Conservation (phyloP, 2,888 invertebrate genomes). For the Tortricodes alternella region DNA sequence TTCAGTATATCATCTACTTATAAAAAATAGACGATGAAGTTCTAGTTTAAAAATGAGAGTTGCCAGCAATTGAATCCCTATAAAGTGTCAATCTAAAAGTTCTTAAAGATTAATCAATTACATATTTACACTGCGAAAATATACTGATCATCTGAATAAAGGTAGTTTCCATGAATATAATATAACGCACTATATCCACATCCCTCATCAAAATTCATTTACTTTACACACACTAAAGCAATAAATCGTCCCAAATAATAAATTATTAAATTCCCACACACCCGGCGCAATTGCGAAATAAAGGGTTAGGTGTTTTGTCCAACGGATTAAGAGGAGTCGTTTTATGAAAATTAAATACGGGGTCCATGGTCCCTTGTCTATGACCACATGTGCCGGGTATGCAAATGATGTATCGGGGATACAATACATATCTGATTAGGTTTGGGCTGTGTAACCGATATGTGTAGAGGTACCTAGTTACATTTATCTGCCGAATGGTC, state of each 20-base stretch:
- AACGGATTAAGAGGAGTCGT: slow-evolving; percentile 77
- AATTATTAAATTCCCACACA: slow-evolving; percentile 31
- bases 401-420: slow-evolving; percentile 75
- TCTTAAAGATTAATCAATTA: too few species aligned
- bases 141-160: neutral
- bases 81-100: too few species aligned
- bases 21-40: too few species aligned
- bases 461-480: slow-evolving; percentile 12
- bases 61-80: too few species aligned
- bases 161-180: neutral
- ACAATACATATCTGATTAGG: slow-evolving; percentile 62
- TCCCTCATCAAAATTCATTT: slow-evolving; percentile 26
- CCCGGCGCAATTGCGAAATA: slow-evolving; percentile 68
- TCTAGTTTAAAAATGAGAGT: too few species aligned
- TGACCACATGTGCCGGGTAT: slow-evolving; percentile 79
- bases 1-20: too few species aligned
- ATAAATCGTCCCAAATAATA: slow-evolving; percentile 27
- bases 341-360: slow-evolving; percentile 81
- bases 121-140: too few species aligned
- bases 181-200: slow-evolving; percentile 9
- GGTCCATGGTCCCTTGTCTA: slow-evolving; percentile 72
- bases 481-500: neutral
- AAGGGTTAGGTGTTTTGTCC: slow-evolving; percentile 68
- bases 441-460: slow-evolving; percentile 26
- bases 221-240: slow-evolving; percentile 27